phyloP scores from a whole-genome alignment of 2,113 vertebrate genomes.

The Calidris pugnax region DNA sequence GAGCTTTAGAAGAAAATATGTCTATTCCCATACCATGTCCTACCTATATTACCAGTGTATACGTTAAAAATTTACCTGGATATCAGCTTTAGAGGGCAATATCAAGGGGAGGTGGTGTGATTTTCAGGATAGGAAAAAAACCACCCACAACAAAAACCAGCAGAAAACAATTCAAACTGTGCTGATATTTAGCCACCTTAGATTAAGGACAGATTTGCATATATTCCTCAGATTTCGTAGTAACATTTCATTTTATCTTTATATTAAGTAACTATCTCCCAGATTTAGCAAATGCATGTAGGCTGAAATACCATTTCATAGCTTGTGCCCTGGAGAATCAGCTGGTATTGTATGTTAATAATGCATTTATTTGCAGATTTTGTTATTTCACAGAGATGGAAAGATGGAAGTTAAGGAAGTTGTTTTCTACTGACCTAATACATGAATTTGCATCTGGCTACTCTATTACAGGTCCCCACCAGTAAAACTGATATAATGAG shows the following conservation, averaged over 20 bases:
- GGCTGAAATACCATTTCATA: not conserved
- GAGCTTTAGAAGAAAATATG: not conserved
- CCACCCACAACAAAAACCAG: accelerated
- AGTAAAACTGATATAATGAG: not conserved
- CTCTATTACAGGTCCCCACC: not conserved
- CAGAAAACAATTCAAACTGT: not conserved
- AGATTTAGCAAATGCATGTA: not conserved
- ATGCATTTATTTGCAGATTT: not conserved
- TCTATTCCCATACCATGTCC: not conserved
- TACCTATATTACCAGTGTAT: not conserved
- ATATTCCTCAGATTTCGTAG: not conserved
- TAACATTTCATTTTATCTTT: not conserved
- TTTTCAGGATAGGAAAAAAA: not conserved
- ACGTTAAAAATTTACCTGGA: not conserved
- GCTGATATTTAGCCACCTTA: not conserved
- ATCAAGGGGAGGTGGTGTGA: not conserved
- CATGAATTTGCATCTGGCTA: accelerated
- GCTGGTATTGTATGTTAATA: not conserved
- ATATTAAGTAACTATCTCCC: not conserved
- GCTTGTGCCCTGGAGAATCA: not conserved
- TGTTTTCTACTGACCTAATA: not conserved
- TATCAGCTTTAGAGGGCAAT: not conserved
- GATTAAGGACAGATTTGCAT: not conserved
- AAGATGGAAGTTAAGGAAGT: not conserved
- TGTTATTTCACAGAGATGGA: not conserved